A percentile compares a stretch with the other conserved stretches of the same genome.
Conservation (phyloP, 1,140 invertebrate genomes). For the Arion vulgaris region DNA sequence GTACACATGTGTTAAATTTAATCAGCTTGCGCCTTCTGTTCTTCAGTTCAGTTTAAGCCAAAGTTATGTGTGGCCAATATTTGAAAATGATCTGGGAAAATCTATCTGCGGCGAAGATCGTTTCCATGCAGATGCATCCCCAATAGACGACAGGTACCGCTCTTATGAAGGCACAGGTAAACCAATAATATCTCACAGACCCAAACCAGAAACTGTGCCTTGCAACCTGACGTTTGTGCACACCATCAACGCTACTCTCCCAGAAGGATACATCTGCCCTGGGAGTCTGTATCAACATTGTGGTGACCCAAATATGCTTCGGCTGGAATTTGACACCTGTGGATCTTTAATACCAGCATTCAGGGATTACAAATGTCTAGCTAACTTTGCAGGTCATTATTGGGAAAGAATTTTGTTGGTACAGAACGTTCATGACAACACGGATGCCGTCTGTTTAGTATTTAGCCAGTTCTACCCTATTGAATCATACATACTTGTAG, state of each 20-base stretch:
- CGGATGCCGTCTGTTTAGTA: constrained; percentile 47
- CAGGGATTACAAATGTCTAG: constrained; percentile 51
- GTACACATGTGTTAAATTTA: constrained; percentile 52
- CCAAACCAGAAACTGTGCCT: constrained; percentile 1
- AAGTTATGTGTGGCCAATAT: constrained; percentile 51
- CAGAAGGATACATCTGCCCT: constrained; percentile 46
- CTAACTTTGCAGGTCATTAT: constrained; percentile 47
- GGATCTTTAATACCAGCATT: constrained; percentile 1
- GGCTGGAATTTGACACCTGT: constrained; percentile 47
- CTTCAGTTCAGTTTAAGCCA: constrained; percentile 48
- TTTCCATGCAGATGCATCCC: constrained; percentile 49
- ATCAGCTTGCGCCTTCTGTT: constrained; percentile 44
- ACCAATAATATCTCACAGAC: constrained; percentile 45
- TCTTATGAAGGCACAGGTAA: constrained; percentile 49
- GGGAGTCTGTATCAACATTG: constrained; percentile 53
- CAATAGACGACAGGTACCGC: constrained; percentile 53
- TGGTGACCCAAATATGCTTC: constrained; percentile 43
- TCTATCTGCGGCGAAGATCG: constrained; percentile 42
- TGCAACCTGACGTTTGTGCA: constrained; percentile 50
- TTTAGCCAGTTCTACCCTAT: constrained; percentile 46
- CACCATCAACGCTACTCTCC: constrained; percentile 47
- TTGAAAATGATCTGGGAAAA: constrained; percentile 38
- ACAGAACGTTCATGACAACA: constrained; percentile 44
- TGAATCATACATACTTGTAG: constrained; percentile 45
- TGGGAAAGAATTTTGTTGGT: constrained; percentile 55